Evolutionary conservation across 2,113 vertebrate genomes (phyloP), one percentile per base, ranked within the genome.

Genomic region (Gadus chalcogrammus): DNA sequence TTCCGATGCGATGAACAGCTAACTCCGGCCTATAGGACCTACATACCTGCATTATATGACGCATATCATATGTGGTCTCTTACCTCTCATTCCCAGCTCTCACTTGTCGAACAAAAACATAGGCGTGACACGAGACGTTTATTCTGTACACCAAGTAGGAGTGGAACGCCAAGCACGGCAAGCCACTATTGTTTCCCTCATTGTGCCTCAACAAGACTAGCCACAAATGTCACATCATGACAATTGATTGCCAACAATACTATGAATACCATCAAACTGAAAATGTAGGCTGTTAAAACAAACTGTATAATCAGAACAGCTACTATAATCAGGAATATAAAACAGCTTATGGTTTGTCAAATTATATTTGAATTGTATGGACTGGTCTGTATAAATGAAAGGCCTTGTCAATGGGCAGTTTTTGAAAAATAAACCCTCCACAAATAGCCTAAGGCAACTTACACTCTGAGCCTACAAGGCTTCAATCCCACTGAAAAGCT

Each of bases 161-260:
- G 62, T 56, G 27, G 48, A 81, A 67, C 42, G 27, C 17, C 22
- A 65, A 67, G 38, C 66, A 42, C 31, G 27, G 13, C 58, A 69
- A 22, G n/a, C 2, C 11, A 22, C 67, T 59, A 65, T 79, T 70
- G 42, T 67, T 17, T 6, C 4, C 1, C 15, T 48, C 12, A 24
- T 59, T 66, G 58, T 61, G 59, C 73, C 53, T 52, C 9, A 74
- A 84, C 78, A 70, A 73, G 76, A 78, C 68, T 66, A 59, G 38
- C 77, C 80, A 71, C 75, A 82, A 69, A 79, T 73, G 80, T 84
- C 79, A 83, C 28, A 5, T 1, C 70, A 68, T 72, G 62, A 70
- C 53, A 80, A 72, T 70, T 18, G 67, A 59, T 7, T 13, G 59
- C 65, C 64, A 35, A 1, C 58, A 74, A 68, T 74, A 69, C 75